Percentiles rank a stretch among this genome's conserved stretches.
Conservation (phyloP, 1,140 invertebrate genomes). For the Dysdera silvatica region DNA sequence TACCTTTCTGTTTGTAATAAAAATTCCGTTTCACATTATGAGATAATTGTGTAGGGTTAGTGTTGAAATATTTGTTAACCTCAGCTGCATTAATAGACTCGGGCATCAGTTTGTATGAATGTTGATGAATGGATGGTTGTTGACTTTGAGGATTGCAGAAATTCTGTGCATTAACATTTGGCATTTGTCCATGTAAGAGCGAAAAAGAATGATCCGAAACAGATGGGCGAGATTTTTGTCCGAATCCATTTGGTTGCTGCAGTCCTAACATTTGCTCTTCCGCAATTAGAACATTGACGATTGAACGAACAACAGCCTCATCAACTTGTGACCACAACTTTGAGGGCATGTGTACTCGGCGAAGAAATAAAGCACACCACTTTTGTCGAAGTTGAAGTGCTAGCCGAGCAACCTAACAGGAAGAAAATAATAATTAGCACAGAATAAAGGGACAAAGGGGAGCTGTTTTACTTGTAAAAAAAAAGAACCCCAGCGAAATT, state of each 20-base stretch:
- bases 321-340: slow-evolving; percentile 57
- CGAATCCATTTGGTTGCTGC: slow-evolving; percentile 64
- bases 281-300: slow-evolving; percentile 59
- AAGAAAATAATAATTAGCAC: slow-evolving; percentile 5
- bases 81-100: too few species aligned
- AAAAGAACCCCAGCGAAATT: not conserved
- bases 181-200: slow-evolving; percentile 9
- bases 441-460: not conserved
- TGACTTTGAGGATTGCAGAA: too few species aligned
- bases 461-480: not conserved
- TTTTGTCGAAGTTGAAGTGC: slow-evolving; percentile 66
- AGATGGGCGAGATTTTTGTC: slow-evolving; percentile 62
- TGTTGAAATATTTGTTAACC: too few species aligned
- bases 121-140: too few species aligned
- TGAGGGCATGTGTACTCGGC: slow-evolving; percentile 61
- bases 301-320: slow-evolving; percentile 60
- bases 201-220: slow-evolving; percentile 31
- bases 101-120: slow-evolving; percentile 10
- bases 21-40: too few species aligned
- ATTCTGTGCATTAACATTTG: too few species aligned
- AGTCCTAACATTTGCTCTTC: slow-evolving; percentile 64
- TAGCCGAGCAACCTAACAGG: slow-evolving; percentile 51
- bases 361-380: slow-evolving; percentile 64
- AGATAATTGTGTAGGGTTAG: too few species aligned
- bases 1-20: too few species aligned